Evolutionary conservation across 2,113 vertebrate genomes (phyloP), one percentile per base, ranked within the genome.

Genomic region (Catharus fuscescens): DNA sequence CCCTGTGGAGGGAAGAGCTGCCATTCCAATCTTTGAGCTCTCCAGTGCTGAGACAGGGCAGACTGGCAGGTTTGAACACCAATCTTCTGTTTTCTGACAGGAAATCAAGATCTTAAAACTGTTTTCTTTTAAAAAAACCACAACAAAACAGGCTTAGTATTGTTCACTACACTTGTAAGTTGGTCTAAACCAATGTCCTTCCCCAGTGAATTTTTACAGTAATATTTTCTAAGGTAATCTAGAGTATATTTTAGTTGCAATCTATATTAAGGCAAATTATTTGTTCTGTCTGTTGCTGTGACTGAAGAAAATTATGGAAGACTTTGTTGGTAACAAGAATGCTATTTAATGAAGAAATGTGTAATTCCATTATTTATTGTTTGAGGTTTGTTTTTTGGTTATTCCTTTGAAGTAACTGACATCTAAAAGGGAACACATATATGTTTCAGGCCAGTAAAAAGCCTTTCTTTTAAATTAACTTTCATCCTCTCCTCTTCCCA

Each of bases 361-460:
- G 95, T 98, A 97, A 97, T 98, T 97, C 92, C 97, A 92, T 97
- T 98, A 98, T 98, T 98, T 98, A 98, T 98, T 98, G 87, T 97
- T 97, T 95, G 95, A 98, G 89, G 96, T 97, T 98, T 97, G 96
- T 92, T 88, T 96, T 96, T 93, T 90, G 87, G 72, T 93, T 94
- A 52, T 86, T 95, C 90, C 76, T 93, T 81, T 86, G 78, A 44
- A 79, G 78, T 90, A 90, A 90, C 89, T 97, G 95, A 95, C 95
- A 86, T 72, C 88, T 92, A 88, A 96, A 96, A 96, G 93, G 86
- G 90, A 95, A 88, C 94, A 89, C 90, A 45, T 92, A 47, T 42
- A 81, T 32, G 54, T 92, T 96, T 93, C 64, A 85, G 93, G 93
- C 94, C 93, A 96, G 84, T 89, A 85, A 73, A 89, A 93, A 91